Percentiles rank a stretch among this genome's conserved stretches.
These are phyloP conservation scores for Geopemphigus sp. DNA, from an alignment of 1,140 invertebrate genomes.

Conservation along the genomic window DNA sequence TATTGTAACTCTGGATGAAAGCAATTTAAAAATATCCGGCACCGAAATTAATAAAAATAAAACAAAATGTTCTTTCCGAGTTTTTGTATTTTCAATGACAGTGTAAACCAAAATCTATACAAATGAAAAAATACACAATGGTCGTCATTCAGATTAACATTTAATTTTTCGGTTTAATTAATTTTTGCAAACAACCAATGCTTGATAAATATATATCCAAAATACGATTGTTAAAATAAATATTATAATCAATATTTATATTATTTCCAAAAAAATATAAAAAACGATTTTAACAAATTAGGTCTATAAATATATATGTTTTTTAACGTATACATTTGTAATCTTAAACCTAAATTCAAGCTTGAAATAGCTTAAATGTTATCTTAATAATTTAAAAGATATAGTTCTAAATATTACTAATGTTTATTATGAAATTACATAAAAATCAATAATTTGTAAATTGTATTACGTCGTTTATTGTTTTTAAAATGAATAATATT, in stretches of 20 bases:
- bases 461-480: no score
- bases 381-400: no score
- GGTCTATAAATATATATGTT: no score
- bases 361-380: no score
- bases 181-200: background rate
- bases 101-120: background rate
- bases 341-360: no score
- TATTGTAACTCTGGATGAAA: background rate
- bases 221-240: background rate
- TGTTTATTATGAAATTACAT: no score
- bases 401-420: no score
- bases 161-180: background rate
- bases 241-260: slow-evolving; percentile 10
- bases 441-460: no score
- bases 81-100: background rate
- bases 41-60: background rate
- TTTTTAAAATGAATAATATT: no score
- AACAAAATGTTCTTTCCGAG: background rate
- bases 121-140: background rate
- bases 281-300: background rate
- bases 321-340: background rate
- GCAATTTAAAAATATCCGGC: background rate
- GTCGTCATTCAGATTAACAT: slow-evolving; percentile 8
- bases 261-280: background rate
- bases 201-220: background rate